Base-by-base conservation (phyloP, 64 coral and sea anemone genomes). In the Stichodactyla helianthus region DNA sequence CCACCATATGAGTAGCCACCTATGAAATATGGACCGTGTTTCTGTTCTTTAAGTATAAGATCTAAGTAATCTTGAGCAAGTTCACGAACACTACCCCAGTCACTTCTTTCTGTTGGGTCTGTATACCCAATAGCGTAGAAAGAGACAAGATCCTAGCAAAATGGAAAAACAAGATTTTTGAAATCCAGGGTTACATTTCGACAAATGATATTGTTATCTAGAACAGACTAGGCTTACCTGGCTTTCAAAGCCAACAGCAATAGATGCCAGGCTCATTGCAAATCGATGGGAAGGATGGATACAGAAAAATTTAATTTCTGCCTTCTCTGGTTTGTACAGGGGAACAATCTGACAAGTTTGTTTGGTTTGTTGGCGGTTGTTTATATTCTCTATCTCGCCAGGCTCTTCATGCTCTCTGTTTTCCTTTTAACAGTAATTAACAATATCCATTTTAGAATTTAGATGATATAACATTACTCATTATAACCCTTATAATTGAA, bases 271-370 rank as follows among this genome's bases (percentile, higher is more conserved):
- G 55, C 88, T 93, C 92, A 93, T 25, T 6, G 88, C 92, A 57
- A 90, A 90, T 27, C 92, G 88, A 82, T 93, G 92, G 0, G 92
- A 93, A 10, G 92, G 92, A 71, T 89, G 92, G 4, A 93, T 54
- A 55, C 87, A 93, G 17, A 93, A 89, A 51, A 89, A 93, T 50
- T 89, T 93, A 6, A 93, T 86, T 16, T 77, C 82, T n/a, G 92
- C 76, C 3, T 88, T 50, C 26, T 67, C 83, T 16, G 92, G 92
- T 54, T 27, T 87, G 79, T 93, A 87, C 11, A 93, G 77, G 2
- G 92, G 88, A 53, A 93, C 16, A 62, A 93, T 79, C 83, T 87
- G 64, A 59, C 2, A 71, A 20, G 67, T 16, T 71, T 8, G 20
- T 19, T 71, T 71, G 18, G 18, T 71, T 8, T 16, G 13, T 27